phyloP scores from a whole-genome alignment of 2,888 invertebrate species.

The Arenicola marina region DNA sequence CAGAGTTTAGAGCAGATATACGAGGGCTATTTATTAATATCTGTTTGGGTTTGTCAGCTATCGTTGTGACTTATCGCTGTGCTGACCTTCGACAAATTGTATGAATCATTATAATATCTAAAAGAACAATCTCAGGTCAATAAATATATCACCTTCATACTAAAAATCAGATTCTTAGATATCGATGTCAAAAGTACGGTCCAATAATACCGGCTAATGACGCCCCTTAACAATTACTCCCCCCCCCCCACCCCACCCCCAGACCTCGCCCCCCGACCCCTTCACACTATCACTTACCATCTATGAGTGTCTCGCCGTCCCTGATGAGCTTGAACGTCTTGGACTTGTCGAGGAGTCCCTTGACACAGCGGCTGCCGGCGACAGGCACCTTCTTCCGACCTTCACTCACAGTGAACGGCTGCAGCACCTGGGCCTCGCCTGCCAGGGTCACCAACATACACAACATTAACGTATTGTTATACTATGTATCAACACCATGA shows the following conservation, averaged over 20 bases:
- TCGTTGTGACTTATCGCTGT: too few species aligned
- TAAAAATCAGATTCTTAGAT: not conserved
- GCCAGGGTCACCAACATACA: conserved; percentile 18
- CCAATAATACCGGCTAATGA: too few species aligned
- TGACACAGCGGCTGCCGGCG: conserved; percentile 84
- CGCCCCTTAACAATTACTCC: too few species aligned
- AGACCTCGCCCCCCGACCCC: too few species aligned
- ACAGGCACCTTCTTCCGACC: conserved; percentile 78
- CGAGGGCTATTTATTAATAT: not conserved
- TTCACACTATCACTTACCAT: conserved; percentile 9
- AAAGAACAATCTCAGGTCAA: too few species aligned
- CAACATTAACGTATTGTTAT: not conserved
- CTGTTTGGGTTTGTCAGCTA: too few species aligned
- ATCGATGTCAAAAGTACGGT: not conserved
- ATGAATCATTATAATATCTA: too few species aligned
- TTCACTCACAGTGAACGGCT: conserved; percentile 74
- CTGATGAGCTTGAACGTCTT: conserved; percentile 74
- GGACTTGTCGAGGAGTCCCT: conserved; percentile 75
- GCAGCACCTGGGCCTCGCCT: conserved; percentile 85
- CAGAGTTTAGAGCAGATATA: not conserved
- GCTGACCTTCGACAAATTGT: too few species aligned
- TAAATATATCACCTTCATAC: too few species aligned
- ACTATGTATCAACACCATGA: not conserved
- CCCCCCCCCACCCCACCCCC: too few species aligned
- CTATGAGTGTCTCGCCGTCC: conserved; percentile 63